Evolutionary conservation across 2,113 vertebrate species (phyloP).

Genomic region (Eupsittula cactorum): DNA sequence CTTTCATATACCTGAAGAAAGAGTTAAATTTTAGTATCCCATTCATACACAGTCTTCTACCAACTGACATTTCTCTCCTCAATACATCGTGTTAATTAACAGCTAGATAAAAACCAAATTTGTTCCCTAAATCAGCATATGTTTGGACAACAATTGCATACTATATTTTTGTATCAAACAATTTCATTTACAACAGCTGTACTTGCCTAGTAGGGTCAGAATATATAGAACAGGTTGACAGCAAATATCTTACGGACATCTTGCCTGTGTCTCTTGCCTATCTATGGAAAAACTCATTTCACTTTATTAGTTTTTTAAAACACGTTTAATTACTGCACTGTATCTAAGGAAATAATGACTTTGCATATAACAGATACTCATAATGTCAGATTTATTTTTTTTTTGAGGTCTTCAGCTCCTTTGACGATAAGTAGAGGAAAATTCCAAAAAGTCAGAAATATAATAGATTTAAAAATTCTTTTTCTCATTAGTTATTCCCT

Average conservation of each 20-base stretch:
- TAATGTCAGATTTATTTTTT: neutral
- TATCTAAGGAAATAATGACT: neutral
- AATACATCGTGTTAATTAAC: neutral
- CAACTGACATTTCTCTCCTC: neutral
- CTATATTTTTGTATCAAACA: neutral
- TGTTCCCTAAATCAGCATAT: neutral
- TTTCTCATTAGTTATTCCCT: neutral
- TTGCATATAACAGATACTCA: neutral
- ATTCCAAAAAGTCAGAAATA: neutral
- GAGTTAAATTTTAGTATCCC: neutral
- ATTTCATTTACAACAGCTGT: neutral
- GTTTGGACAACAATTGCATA: neutral
- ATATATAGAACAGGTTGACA: neutral
- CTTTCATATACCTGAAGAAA: neutral
- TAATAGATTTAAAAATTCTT: neutral
- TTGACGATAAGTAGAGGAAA: neutral
- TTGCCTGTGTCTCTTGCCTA: neutral
- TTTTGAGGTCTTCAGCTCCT: neutral
- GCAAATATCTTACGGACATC: neutral
- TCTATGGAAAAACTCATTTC: neutral
- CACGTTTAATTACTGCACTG: neutral
- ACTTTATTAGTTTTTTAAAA: neutral
- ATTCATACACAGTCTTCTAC: neutral
- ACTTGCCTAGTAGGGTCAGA: neutral
- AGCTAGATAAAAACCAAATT: neutral